Evolutionary conservation across 2,113 vertebrate genomes (phyloP).

Genomic region (Limanda limanda): DNA sequence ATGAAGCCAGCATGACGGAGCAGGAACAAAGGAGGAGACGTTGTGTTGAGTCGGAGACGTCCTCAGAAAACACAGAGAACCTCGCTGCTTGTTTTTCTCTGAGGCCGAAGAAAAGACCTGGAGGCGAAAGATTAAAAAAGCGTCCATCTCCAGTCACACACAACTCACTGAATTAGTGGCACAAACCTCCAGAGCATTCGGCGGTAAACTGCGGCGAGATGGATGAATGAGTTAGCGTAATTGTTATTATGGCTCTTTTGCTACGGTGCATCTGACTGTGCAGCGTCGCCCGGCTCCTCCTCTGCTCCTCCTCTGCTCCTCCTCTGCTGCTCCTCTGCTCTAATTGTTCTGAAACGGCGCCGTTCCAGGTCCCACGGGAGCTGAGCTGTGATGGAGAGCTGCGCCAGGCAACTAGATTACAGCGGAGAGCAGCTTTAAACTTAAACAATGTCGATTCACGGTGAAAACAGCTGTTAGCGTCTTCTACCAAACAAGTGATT

Average conservation of each 20-base stretch:
- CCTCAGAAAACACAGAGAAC: background rate
- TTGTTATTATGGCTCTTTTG: slow-evolving; percentile 42
- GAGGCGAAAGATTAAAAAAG: slow-evolving; percentile 25
- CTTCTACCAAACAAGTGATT: no score
- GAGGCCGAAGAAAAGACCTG: slow-evolving; percentile 13
- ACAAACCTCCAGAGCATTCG: slow-evolving; percentile 24
- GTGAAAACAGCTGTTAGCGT: background rate
- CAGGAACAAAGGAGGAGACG: no score
- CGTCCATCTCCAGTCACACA: slow-evolving; percentile 42
- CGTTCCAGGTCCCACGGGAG: slow-evolving; percentile 32
- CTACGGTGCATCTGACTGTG: slow-evolving; percentile 7
- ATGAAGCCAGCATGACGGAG: no score
- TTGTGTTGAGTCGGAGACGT: no score
- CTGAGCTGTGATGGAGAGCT: slow-evolving; percentile 4
- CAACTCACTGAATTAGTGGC: slow-evolving; percentile 51
- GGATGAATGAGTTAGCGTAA: slow-evolving; percentile 55
- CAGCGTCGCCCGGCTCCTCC: background rate
- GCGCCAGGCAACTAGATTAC: slow-evolving; percentile 12
- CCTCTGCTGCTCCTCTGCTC: slow-evolving; percentile 30
- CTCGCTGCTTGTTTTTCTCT: slow-evolving; percentile 3
- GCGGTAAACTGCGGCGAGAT: slow-evolving; percentile 11
- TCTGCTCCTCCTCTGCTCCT: slow-evolving; percentile 16
- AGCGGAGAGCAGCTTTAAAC: background rate
- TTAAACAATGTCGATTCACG: no score
- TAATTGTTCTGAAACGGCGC: slow-evolving; percentile 46